Evolutionary conservation across 2,888 invertebrate species (phyloP), one percentile per base, ranked within the genome.

Genomic region (Troides helena): DNA sequence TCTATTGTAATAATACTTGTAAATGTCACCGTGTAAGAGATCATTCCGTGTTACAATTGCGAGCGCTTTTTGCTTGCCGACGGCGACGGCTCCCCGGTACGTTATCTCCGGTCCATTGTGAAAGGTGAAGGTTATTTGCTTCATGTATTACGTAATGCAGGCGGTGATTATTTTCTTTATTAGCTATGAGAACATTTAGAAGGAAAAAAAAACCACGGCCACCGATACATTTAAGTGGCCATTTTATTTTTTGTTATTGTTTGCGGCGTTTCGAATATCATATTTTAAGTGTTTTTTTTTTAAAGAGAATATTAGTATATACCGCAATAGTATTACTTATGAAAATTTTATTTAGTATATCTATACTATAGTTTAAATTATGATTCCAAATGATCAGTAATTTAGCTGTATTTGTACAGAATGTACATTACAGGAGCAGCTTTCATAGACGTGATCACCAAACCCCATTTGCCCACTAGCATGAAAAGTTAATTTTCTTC

Each of bases 101-200:
- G 74, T 75, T 76, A 74, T 73, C 70, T 74, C 77, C 76, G 82
- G 81, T 83, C 81, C 81, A 79, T 80, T 74, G 72, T 72, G 73
- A 88, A 88, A 88, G 86, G 88, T 89, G 78, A 87, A 88, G 88
- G 87, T 80, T 83, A 74, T 72, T 74, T 74, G 73, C 76, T 78
- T 77, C 81, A 80, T 80, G 77, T 76, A 67, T 87, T 84, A 86
- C 83, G 82, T 83, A 85, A 87, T 74, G 68, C 69, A 64, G 66
- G 68, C 63, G 72, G 72, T 74, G 79, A 79, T 82, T 81, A 85
- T 86, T 84, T 85, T 79, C 84, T 81, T 82, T 81, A 81, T 84
- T 82, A 80, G 78, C 79, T 74, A 77, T 74, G 77, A 76, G 78
- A 80, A 78, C 78, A 74, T 73, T 75, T 74, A 74, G 67, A 63